Evolutionary conservation across 2,113 vertebrate genomes (phyloP).

Genomic region (Glaucomys volans): DNA sequence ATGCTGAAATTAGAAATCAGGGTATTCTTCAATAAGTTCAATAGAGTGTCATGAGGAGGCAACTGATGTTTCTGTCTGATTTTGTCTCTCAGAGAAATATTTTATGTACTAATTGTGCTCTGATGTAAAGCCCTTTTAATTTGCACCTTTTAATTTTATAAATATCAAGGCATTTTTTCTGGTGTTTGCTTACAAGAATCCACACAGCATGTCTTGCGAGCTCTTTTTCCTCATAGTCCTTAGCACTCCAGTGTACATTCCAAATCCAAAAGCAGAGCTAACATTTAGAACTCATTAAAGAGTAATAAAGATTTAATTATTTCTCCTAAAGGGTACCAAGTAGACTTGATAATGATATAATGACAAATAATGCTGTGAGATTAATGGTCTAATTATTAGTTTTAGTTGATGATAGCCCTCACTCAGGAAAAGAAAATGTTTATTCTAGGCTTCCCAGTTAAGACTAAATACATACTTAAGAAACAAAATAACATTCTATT

Average conservation of each 20-base stretch:
- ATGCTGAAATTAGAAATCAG: slow-evolving; percentile 49
- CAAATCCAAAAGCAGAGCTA: slow-evolving; percentile 30
- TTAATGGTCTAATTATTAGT: slow-evolving; percentile 41
- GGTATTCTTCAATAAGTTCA: slow-evolving; percentile 6
- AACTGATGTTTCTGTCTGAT: neutral
- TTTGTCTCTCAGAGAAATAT: neutral
- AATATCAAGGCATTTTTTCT: neutral
- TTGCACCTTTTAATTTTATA: neutral
- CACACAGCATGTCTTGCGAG: neutral
- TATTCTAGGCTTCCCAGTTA: neutral
- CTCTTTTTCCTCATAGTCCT: neutral
- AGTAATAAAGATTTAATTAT: slow-evolving; percentile 51
- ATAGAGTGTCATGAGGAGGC: neutral
- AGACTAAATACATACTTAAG: slow-evolving; percentile 47
- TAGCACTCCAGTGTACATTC: neutral
- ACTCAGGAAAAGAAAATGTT: slow-evolving; percentile 47
- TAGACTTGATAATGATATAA: slow-evolving; percentile 47
- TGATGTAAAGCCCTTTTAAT: neutral
- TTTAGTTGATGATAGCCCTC: slow-evolving; percentile 50
- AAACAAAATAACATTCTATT: slow-evolving; percentile 5
- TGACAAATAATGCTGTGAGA: slow-evolving; percentile 43
- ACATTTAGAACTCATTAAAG: slow-evolving; percentile 24
- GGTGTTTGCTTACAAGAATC: neutral
- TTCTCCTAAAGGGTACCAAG: slow-evolving; percentile 29
- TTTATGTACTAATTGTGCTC: neutral